Conservation (phyloP, 2,113 vertebrate genomes). For the Trematocara nigrifrons region DNA sequence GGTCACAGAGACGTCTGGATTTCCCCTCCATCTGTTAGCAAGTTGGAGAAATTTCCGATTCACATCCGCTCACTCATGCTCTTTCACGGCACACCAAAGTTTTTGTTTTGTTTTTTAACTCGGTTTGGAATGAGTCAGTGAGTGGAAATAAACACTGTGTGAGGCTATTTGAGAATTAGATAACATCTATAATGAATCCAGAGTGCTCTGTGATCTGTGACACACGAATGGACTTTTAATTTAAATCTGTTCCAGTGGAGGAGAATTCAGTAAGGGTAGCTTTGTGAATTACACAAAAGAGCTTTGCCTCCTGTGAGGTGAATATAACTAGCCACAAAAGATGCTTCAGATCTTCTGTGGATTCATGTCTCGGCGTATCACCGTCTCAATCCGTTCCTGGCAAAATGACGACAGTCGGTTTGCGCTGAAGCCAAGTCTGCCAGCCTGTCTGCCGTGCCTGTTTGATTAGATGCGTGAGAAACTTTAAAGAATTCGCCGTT, state of each 20-base stretch:
- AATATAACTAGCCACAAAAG: background rate
- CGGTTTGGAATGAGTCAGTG: conserved; percentile 8
- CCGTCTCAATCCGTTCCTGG: conserved; percentile 9
- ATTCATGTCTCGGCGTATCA: conserved; percentile 52
- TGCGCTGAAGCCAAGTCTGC: conserved; percentile 22
- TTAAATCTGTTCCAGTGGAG: background rate
- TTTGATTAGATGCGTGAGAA: background rate
- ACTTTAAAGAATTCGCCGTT: background rate
- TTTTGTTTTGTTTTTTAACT: background rate
- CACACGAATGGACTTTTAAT: background rate
- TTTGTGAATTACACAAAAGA: background rate
- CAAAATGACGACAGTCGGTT: background rate
- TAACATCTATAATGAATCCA: background rate
- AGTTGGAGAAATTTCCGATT: conserved; percentile 10
- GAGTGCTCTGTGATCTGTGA: background rate
- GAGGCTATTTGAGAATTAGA: background rate
- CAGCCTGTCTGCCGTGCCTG: background rate
- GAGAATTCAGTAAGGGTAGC: background rate
- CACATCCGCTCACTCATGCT: conserved; percentile 19
- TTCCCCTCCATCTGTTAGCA: conserved; percentile 53
- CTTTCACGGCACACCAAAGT: background rate
- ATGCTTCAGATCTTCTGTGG: background rate
- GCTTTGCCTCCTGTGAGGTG: background rate
- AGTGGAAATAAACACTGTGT: conserved; percentile 25
- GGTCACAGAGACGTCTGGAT: conserved; percentile 17